Conservation (phyloP, 2,797 vertebrate species). For the Sebastes taczanowskii region DNA sequence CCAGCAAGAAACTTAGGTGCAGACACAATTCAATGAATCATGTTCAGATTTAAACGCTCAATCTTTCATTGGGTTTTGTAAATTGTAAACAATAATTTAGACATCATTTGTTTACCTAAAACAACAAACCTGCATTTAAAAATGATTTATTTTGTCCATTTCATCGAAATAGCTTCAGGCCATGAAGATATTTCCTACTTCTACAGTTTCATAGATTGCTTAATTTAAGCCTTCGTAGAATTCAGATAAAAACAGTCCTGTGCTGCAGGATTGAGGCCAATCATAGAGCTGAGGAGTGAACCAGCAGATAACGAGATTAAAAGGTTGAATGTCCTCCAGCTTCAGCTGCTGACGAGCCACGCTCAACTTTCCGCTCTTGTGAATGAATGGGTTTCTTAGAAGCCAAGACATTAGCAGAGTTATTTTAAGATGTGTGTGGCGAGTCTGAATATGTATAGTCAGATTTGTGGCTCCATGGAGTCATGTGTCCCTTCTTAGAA, state of each 20-base stretch:
- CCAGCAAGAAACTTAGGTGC: not conserved
- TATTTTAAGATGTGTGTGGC: not conserved
- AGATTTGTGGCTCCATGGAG: not conserved
- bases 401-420: not conserved
- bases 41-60: not conserved
- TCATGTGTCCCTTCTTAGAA: not conserved
- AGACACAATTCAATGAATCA: not conserved
- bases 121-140: not conserved
- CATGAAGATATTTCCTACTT: not conserved
- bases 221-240: slow-evolving; percentile 60
- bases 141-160: not conserved
- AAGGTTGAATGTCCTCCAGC: slow-evolving; percentile 18
- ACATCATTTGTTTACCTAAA: not conserved
- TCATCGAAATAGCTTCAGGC: not conserved
- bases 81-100: not conserved
- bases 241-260: slow-evolving; percentile 37
- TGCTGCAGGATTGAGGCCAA: slow-evolving; percentile 72
- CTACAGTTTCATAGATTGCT: not conserved
- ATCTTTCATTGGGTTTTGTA: not conserved
- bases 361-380: not conserved
- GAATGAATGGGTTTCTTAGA: not conserved
- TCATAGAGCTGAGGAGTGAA: slow-evolving; percentile 40
- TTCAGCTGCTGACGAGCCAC: slow-evolving; percentile 4
- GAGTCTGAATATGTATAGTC: not conserved
- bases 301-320: slow-evolving; percentile 74